These are phyloP conservation scores for Mantis religiosa DNA, from an alignment of 2,888 invertebrate genomes.

Conservation along the genomic window DNA sequence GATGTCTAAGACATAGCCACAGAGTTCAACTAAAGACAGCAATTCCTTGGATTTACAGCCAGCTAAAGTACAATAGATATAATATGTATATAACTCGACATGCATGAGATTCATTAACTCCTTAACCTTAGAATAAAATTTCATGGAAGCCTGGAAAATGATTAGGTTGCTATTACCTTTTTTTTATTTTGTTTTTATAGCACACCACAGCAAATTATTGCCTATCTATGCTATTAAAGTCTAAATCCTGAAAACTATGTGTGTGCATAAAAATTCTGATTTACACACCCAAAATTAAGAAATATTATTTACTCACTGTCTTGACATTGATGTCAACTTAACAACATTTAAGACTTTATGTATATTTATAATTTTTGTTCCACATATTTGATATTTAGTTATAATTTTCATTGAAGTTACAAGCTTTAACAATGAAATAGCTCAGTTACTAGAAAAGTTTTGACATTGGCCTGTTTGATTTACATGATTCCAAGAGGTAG, in stretches of 20 bases:
- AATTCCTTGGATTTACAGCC: background rate
- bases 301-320: background rate
- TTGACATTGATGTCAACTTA: too few relatives aligned
- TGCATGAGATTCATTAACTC: background rate
- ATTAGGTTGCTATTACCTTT: background rate
- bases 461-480: background rate
- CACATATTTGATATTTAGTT: background rate
- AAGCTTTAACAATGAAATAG: background rate
- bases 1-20: background rate
- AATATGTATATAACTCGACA: background rate
- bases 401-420: background rate
- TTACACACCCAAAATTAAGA: background rate
- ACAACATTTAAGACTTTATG: background rate
- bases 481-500: background rate
- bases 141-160: background rate
- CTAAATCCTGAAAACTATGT: background rate
- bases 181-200: background rate
- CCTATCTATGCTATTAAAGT: background rate
- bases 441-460: background rate
- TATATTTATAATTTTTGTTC: background rate
- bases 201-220: background rate
- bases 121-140: background rate
- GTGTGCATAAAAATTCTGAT: background rate
- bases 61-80: background rate
- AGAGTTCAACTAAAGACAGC: background rate